Evolutionary conservation across 2,797 vertebrate species (phyloP).

Genomic region (Platalea minor): DNA sequence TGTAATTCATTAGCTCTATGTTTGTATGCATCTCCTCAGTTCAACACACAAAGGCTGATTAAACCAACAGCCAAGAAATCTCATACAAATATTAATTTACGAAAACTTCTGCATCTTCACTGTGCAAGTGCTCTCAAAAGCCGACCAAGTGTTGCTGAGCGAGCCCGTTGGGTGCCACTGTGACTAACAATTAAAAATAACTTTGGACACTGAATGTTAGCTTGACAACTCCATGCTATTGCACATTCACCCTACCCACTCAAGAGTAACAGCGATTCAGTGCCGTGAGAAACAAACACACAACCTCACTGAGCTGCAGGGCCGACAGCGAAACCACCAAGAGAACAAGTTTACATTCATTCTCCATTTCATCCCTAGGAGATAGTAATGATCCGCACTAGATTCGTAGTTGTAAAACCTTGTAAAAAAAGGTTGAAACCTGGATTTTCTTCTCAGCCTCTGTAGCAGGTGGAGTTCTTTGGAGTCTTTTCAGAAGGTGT

Average conservation of each 20-base stretch:
- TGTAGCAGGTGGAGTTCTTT: slow-evolving; percentile 8
- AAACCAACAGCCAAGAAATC: neutral
- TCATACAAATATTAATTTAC: neutral
- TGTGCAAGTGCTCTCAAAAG: neutral
- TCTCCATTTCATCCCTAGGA: neutral
- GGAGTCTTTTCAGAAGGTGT: neutral
- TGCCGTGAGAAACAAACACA: neutral
- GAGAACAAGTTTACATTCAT: neutral
- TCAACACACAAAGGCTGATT: neutral
- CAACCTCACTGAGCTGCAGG: neutral
- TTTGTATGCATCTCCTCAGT: neutral
- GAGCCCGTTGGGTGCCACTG: neutral
- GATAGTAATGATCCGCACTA: neutral
- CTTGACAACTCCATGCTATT: neutral
- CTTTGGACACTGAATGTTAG: neutral
- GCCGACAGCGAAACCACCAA: neutral
- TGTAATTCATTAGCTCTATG: neutral
- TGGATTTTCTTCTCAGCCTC: neutral
- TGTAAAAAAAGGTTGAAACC: neutral
- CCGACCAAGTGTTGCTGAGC: neutral
- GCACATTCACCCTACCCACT: neutral
- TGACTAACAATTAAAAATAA: neutral
- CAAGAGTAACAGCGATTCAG: neutral
- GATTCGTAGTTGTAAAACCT: neutral
- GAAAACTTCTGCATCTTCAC: neutral